A percentile compares a stretch with the other conserved stretches of the same genome.
phyloP scores from a whole-genome alignment of 2,797 vertebrate species.

The Pogonophryne albipinna region DNA sequence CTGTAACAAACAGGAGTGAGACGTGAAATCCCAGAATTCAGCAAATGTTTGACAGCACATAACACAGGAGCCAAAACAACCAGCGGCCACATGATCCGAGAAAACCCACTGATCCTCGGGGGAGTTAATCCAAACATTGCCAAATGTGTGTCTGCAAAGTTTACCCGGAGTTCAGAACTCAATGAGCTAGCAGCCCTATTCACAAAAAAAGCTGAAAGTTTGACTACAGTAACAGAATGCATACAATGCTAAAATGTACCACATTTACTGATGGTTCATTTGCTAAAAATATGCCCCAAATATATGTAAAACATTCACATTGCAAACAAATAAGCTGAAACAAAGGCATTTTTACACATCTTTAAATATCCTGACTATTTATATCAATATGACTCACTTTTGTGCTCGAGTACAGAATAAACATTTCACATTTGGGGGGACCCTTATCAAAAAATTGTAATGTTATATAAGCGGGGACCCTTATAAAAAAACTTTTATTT shows the following conservation, averaged over 20 bases:
- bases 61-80: conserved; percentile 50
- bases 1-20: conserved; percentile 12
- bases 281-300: background rate
- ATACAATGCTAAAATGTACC: background rate
- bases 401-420: background rate
- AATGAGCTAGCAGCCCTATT: background rate
- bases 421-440: background rate
- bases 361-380: background rate
- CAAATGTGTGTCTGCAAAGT: conserved; percentile 54
- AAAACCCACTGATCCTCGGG: conserved; percentile 27
- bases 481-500: too few species aligned
- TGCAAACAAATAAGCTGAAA: background rate
- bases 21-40: conserved; percentile 36
- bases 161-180: conserved; percentile 16
- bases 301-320: background rate
- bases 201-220: background rate
- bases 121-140: conserved; percentile 43
- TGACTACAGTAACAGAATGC: background rate
- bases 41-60: conserved; percentile 59
- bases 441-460: too few species aligned
- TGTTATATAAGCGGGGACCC: too few species aligned
- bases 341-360: background rate
- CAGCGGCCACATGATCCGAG: conserved; percentile 41
- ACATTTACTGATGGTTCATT: background rate
- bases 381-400: background rate